phyloP scores from a whole-genome alignment of 1,140 invertebrate genomes.

The Eubasilissa regina region DNA sequence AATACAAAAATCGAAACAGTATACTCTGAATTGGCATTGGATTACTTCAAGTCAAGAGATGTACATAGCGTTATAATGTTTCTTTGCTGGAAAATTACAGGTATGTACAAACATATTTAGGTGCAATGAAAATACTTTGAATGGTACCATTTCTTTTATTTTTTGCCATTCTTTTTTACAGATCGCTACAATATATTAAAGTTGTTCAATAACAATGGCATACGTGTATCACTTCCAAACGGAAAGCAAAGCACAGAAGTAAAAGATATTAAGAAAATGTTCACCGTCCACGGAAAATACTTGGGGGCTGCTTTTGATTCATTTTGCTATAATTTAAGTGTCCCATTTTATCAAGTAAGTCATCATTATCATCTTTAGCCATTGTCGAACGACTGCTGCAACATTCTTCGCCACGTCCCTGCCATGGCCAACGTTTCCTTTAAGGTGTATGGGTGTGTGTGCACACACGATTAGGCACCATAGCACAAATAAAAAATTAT shows the following conservation, averaged over 20 bases:
- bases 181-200: constrained; percentile 50
- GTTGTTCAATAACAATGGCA: constrained; percentile 40
- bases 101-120: constrained; percentile 29
- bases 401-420: too few species aligned
- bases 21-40: constrained; percentile 36
- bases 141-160: background rate
- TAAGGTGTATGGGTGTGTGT: too few species aligned
- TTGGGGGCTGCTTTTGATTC: constrained; percentile 54
- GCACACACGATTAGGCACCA: too few species aligned
- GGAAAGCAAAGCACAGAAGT: constrained; percentile 37
- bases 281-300: constrained; percentile 28
- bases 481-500: too few species aligned
- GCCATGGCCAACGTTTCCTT: too few species aligned
- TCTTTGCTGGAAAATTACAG: constrained; percentile 50
- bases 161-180: constrained; percentile 22
- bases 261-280: constrained; percentile 43
- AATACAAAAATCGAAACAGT: background rate
- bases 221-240: constrained; percentile 48
- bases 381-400: too few species aligned
- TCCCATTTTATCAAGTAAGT: constrained; percentile 47
- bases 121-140: background rate
- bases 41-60: constrained; percentile 47
- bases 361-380: too few species aligned
- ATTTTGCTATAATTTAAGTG: constrained; percentile 43
- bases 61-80: constrained; percentile 53